Base-by-base conservation (phyloP, 2,113 vertebrate genomes). In the Caranx ignobilis region DNA sequence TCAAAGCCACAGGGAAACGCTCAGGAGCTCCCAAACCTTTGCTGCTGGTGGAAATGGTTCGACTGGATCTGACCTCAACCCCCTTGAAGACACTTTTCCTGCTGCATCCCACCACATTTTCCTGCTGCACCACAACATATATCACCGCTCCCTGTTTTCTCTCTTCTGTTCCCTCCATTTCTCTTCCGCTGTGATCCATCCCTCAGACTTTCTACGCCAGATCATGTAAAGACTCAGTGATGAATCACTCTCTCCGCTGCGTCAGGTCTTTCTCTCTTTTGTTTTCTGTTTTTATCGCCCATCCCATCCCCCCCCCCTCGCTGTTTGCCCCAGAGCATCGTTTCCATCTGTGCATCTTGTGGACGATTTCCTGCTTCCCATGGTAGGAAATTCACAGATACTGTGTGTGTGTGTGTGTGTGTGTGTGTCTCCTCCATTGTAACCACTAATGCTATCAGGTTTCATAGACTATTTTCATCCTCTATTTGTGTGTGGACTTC, bases 51-150 rank as follows among this genome's bases (percentile, higher is more conserved):
- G 26, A 26, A 56, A 55, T 32, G 65, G 56, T 43, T 57, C 37
- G 60, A 60, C 0, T 21, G 71, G 12, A 45, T 21, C n/a, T 69
- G 15, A 72, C 66, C 68, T 71, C 31, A 75, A 71, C 18, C 26
- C 26, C 26, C 26, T 31, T 31, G 75, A 80, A 77, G 61, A 15
- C 0, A 34, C 47, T 78, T 77, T 84, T 39, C 39, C 47, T 61
- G 57, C 66, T 71, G 43, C 67, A 37, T 63, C 47, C 48, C 16
- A 21, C 74, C 75, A 74, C 75, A 77, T 70, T 87, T 86, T 85
- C 74, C 80, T 78, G 32, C 0, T n/a, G 0, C 9, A 18, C 52
- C 65, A 19, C 63, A 64, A 87, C 79, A 70, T 32, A 76, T 63
- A 52, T 80, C 62, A 60, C 32, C 34, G 50, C 75, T 32, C 35